Evolutionary conservation across 2,888 invertebrate species (phyloP), one percentile per base, ranked within the genome.

Genomic region (Danaus chrysippus): DNA sequence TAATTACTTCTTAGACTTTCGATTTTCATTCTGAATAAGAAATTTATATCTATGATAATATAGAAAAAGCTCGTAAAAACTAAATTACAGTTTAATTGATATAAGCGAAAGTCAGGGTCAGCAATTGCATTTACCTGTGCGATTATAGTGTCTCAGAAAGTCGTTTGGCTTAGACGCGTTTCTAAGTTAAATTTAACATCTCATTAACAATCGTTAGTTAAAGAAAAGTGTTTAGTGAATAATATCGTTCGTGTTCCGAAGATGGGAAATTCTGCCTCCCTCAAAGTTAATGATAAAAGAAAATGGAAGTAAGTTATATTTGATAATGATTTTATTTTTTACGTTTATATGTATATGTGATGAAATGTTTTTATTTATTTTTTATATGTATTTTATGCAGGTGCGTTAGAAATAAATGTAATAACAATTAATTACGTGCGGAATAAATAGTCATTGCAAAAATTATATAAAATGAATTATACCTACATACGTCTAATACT

Each of bases 221-320:
- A 34, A 43, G 41, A 54, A 54, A 44, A 64, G 61, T 61, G 61
- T 56, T 54, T 13, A 60, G 17, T 44, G 42, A 55, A 23, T 19
- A 49, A 58, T 6, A 43, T 44, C 13, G 10, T 13, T 55, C 44
- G 49, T 58, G 54, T 15, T 59, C 17, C 10, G 15, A 62, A 70
- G 61, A 91, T 91, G 90, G 90, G 90, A 73, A 91, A 90, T 73
- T 81, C 88, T 1, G 88, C 88, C 70, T 90, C 90, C 66, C 76
- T 88, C 52, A 89, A 89, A 73, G 65, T 86, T 66, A 87, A 84
- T 72, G 90, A 89, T 68, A 88, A 90, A 73, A 81, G 80, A 68
- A 84, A 83, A 65, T 88, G 88, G 87, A 83, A 87, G 90, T 91
- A 76, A 89, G 90, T 88, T 61, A 34, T 43, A 43, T 34, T 55